Evolutionary conservation across 2,888 invertebrate species (phyloP).

Genomic region (Mesoligia furuncula): DNA sequence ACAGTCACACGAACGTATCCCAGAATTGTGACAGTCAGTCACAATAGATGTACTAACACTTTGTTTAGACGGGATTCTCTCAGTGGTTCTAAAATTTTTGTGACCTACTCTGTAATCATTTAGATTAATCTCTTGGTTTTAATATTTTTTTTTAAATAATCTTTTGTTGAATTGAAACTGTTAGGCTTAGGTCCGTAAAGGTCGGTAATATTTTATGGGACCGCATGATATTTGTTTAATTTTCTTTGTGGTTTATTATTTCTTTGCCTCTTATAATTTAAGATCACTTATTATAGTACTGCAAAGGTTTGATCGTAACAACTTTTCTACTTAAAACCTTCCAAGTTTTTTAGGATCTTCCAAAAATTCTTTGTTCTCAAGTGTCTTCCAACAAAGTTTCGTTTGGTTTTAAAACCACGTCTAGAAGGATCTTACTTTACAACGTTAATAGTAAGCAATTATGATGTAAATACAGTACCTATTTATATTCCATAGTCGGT

Average conservation of each 20-base stretch:
- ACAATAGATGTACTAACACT: constrained; percentile 51
- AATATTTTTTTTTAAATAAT: constrained; percentile 10
- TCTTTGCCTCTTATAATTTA: not conserved
- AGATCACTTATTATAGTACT: too few species aligned
- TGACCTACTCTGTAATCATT: constrained; percentile 37
- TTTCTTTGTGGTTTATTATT: not conserved
- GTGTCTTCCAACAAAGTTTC: not conserved
- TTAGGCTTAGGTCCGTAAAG: not conserved
- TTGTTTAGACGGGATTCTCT: constrained; percentile 31
- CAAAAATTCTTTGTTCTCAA: too few species aligned
- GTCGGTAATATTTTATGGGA: not conserved
- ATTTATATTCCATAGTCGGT: constrained; percentile 33
- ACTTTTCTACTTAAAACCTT: not conserved
- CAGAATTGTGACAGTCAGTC: constrained; percentile 47
- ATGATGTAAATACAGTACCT: constrained; percentile 45
- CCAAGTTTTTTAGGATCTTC: not conserved
- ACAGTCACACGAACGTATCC: constrained; percentile 33
- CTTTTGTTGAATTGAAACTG: not conserved
- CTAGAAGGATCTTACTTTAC: constrained; percentile 23
- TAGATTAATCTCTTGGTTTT: constrained; percentile 1
- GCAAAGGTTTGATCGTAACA: not conserved
- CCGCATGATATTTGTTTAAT: not conserved
- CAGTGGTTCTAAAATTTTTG: constrained; percentile 28
- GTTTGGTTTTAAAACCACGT: constrained; percentile 3
- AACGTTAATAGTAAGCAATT: constrained; percentile 45